Conservation (phyloP, 2,113 vertebrate species). For the Heloderma charlesbogerti region DNA sequence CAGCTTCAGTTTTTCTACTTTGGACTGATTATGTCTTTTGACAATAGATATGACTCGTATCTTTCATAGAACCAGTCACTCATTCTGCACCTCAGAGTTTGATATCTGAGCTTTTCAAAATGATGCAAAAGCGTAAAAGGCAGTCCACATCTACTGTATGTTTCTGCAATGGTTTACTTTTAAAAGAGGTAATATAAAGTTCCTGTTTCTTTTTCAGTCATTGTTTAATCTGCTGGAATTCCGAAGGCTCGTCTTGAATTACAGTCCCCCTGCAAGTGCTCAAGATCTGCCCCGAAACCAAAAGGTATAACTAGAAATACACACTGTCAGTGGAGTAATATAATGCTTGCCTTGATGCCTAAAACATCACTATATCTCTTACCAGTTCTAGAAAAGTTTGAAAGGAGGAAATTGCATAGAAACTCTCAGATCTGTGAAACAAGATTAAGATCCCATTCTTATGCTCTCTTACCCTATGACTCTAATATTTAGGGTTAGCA, state of each 20-base stretch:
- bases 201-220: conserved; percentile 76
- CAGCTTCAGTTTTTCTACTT: not conserved
- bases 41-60: not conserved
- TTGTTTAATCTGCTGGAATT: conserved; percentile 93
- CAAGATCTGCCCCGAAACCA: conserved; percentile 95
- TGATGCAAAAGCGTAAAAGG: not conserved
- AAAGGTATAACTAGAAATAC: conserved; percentile 84
- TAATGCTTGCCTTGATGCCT: not conserved
- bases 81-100: not conserved
- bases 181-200: conserved; percentile 27
- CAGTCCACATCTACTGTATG: not conserved
- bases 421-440: accelerated
- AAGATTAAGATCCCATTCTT: not conserved
- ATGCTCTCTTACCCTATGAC: not conserved
- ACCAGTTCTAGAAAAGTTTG: conserved; percentile 4
- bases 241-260: conserved; percentile 96
- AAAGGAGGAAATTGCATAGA: not conserved
- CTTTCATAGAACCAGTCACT: not conserved
- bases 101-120: not conserved
- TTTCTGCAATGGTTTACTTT: conserved; percentile 2
- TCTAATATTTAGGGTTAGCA: too few relatives aligned
- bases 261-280: conserved; percentile 88
- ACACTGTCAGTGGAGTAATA: not conserved
- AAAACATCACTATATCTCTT: not conserved
- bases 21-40: not conserved